Base-by-base conservation (phyloP, 2,888 invertebrate genomes). In the Steinernema scapterisci region DNA sequence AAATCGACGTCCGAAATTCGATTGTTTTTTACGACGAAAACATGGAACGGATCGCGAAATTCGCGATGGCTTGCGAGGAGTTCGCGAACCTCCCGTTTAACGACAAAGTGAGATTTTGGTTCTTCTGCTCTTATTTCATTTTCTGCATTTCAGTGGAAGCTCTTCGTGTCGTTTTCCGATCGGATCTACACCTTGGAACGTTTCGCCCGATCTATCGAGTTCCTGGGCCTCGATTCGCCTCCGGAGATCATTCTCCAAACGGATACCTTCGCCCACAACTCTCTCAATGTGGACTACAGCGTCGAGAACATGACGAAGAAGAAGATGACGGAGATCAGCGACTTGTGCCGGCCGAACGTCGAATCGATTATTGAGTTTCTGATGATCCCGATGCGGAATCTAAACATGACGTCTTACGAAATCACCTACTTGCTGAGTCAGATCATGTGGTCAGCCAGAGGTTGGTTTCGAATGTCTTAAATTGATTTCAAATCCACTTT, bases 51-150 rank as follows among this genome's bases (percentile, higher is more conserved):
- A 31, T 70, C 6, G 56, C 72, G 0, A 46, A 71, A 9, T 38
- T 45, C 25, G 21, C 71, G 23, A 74, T 70, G 44, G 70, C 71
- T 13, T 74, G 74, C 72, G 31, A 74, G 52, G 70, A 74, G 21
- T 74, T 74, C 45, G 71, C 51, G 0, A 23, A 70, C 19, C 54
- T 74, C 23, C 70, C 63, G 13, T 48, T 52, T 19, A 43, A 56
- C 44, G 70, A 74, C 21, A 74, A 48, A 46, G 74, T 74, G 27
- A 0, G 5, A 38, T 38, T 38, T 9, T 38, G 38, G 45, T 74
- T 21, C 7, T 9, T 63, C 16, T 21, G 2, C 3, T 5, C 5
- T 23, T 54, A 25, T 54, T 11, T 19, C 25, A 25, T n/a, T n/a
- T n/a, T n/a, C n/a, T n/a, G n/a, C n/a, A 54, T 54, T 63, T n/a